phyloP scores from a whole-genome alignment of 2,797 vertebrate genomes.

The Eulemur albifrons region DNA sequence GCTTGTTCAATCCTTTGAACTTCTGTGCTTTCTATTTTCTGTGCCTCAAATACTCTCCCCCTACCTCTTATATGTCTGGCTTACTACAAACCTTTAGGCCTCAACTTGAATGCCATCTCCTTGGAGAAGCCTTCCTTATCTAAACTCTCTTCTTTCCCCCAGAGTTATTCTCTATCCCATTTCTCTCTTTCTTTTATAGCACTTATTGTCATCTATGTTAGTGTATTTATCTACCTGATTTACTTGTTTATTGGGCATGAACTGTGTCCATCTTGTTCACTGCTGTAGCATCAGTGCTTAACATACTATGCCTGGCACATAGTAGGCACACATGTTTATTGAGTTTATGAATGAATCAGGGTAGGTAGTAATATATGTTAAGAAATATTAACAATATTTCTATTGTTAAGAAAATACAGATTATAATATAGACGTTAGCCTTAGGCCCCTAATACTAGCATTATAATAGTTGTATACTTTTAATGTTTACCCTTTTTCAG shows the following conservation, averaged over 20 bases:
- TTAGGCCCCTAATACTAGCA: background rate
- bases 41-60: background rate
- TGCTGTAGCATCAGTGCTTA: background rate
- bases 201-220: background rate
- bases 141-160: background rate
- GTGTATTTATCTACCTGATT: conserved; percentile 17
- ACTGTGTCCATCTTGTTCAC: background rate
- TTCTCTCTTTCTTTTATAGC: conserved; percentile 1
- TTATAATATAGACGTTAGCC: background rate
- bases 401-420: background rate
- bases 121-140: background rate
- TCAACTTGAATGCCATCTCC: conserved; percentile 1
- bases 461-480: background rate
- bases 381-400: too few relatives aligned
- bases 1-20: background rate
- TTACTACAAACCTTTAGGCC: background rate
- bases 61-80: background rate
- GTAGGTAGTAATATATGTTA: background rate
- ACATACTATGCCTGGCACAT: background rate
- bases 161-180: background rate
- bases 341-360: conserved; percentile 17
- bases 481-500: conserved; percentile 6
- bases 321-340: background rate
- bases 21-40: conserved; percentile 36
- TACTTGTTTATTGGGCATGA: background rate